Percentiles rank a stretch among this genome's conserved stretches.
phyloP scores from a whole-genome alignment of 2,797 vertebrate genomes.

The Helostoma temminkii region DNA sequence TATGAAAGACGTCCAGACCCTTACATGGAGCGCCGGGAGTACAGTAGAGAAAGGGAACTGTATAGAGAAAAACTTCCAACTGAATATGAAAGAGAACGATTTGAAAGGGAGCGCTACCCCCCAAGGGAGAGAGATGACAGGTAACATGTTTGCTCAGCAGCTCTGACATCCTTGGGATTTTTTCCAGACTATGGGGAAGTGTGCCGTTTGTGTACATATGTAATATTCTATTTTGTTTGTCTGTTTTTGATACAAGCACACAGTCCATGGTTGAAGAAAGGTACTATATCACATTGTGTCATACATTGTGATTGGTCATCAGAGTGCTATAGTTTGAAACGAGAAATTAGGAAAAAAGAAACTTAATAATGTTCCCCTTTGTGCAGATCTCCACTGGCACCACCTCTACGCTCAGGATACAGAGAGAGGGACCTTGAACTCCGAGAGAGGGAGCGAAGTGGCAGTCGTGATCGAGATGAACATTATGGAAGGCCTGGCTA shows the following conservation, averaged over 20 bases:
- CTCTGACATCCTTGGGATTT: background rate
- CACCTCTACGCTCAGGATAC: constrained; percentile 81
- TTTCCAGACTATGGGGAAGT: constrained; percentile 18
- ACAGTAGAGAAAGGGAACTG: constrained; percentile 91
- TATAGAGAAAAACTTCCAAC: constrained; percentile 86
- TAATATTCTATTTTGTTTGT: constrained; percentile 67
- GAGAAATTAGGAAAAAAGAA: background rate
- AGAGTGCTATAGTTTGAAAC: constrained; percentile 40
- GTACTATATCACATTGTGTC: constrained; percentile 66
- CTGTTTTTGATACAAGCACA: constrained; percentile 74
- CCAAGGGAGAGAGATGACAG: constrained; percentile 93
- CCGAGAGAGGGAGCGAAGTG: constrained; percentile 89
- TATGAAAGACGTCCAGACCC: constrained; percentile 91
- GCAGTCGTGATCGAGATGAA: constrained; percentile 87
- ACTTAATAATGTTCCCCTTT: background rate
- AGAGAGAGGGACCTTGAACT: constrained; percentile 88
- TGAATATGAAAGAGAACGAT: constrained; percentile 94
- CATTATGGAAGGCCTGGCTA: constrained; percentile 88
- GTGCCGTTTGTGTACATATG: constrained; percentile 25
- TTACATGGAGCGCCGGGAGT: constrained; percentile 90
- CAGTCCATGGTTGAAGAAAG: constrained; percentile 78
- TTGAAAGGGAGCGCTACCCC: constrained; percentile 91
- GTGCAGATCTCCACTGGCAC: constrained; percentile 80
- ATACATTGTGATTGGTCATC: constrained; percentile 56
- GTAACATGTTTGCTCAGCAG: constrained; percentile 72